Evolutionary conservation across 2,888 invertebrate species (phyloP).

Genomic region (Synergus laeviventris): DNA sequence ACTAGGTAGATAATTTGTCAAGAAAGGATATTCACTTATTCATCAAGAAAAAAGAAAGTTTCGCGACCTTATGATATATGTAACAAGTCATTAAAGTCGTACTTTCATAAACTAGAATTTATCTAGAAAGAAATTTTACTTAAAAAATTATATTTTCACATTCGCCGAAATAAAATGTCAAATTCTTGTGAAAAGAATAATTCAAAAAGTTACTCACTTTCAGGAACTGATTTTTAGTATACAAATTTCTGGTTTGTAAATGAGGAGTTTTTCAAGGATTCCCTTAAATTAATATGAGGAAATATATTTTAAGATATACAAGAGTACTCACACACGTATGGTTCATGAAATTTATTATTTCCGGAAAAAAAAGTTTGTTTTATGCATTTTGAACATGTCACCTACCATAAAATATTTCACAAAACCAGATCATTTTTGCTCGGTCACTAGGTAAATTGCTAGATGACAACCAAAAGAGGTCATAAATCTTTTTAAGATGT

Average conservation of each 20-base stretch:
- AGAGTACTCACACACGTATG: neutral
- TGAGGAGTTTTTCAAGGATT: too few relatives aligned
- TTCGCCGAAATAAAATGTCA: neutral
- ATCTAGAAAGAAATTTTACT: neutral
- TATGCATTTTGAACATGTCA: neutral
- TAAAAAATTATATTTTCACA: neutral
- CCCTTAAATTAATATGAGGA: neutral
- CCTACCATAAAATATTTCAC: neutral
- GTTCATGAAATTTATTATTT: neutral
- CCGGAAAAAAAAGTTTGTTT: neutral
- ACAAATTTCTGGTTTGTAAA: too few relatives aligned
- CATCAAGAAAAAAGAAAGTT: constrained; percentile 57
- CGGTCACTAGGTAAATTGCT: neutral
- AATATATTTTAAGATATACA: neutral
- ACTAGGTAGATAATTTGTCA: neutral
- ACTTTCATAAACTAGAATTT: neutral
- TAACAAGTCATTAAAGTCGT: neutral
- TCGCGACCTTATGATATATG: constrained; percentile 54
- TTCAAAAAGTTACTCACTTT: neutral
- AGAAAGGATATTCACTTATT: constrained; percentile 41
- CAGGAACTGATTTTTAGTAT: neutral
- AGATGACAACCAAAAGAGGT: neutral
- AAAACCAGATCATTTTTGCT: neutral
- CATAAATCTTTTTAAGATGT: neutral
- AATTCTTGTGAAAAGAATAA: neutral